A percentile compares a stretch with the other conserved stretches of the same genome.
phyloP scores from a whole-genome alignment of 1,140 invertebrate genomes.

The Sipha flava region DNA sequence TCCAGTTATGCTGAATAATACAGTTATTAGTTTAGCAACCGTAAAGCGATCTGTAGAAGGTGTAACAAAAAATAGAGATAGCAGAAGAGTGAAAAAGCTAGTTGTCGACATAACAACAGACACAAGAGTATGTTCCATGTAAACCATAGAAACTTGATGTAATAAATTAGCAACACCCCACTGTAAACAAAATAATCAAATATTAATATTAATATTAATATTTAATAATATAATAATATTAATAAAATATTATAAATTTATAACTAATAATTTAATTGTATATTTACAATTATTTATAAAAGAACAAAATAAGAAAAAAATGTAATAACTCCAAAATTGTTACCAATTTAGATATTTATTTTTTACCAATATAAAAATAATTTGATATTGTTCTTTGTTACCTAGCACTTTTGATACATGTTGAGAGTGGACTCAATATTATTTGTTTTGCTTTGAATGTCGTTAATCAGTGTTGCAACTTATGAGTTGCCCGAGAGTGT shows the following conservation, averaged over 20 bases:
- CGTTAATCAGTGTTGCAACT: no score
- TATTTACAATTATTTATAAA: no score
- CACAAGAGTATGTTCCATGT: conserved; percentile 66
- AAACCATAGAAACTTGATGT: conserved; percentile 66
- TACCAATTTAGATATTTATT: no score
- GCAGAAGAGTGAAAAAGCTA: conserved; percentile 70
- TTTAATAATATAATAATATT: neutral
- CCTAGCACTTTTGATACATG: no score
- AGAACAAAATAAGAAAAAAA: neutral
- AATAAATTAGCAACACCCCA: conserved; percentile 76
- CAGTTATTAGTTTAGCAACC: conserved; percentile 68
- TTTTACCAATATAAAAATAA: no score
- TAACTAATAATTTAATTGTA: no score
- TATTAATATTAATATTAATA: conserved; percentile 30
- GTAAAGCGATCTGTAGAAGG: conserved; percentile 67
- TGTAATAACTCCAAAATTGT: no score
- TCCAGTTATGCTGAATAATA: conserved; percentile 66
- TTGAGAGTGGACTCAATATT: no score
- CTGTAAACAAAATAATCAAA: conserved; percentile 47
- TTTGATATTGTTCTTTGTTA: no score
- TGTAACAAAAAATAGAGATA: conserved; percentile 73
- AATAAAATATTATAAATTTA: no score
- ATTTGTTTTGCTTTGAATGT: no score
- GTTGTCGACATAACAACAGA: conserved; percentile 74
- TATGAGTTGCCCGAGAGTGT: no score